Base-by-base conservation (phyloP, 2,797 vertebrate species). In the Mormyrops boulengeri region DNA sequence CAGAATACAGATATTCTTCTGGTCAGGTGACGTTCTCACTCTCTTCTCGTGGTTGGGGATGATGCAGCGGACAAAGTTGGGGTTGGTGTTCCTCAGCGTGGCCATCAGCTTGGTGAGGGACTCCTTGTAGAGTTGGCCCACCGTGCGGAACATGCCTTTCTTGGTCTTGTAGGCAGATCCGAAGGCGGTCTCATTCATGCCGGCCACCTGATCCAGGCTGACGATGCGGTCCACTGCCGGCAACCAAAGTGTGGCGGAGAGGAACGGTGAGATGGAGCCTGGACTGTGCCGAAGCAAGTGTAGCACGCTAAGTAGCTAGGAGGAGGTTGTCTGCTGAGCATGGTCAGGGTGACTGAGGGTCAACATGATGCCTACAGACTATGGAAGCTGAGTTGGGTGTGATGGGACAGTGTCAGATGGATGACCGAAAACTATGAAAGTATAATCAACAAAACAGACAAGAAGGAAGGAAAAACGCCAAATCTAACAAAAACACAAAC, bases 41-140 rank as follows among this genome's bases (percentile, higher is more conserved):
- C 97, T 96, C 94, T 99, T 99, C 91, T 99, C 98, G 0, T 99
- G 98, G 92, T 99, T 99, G 47, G 98, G 98, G 93, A 99, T 99
- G 96, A 99, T 99, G 95, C 98, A 99, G 92, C 98, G 98, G 14
- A 99, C 98, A 26, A 99, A 99, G 94, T 99, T 99, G 34, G 98
- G 98, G 94, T 99, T 99, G 91, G 98, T 99, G 95, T 99, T 99
- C 50, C 98, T 97, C 14, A 99, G 97, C 0, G 98, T 99, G 34
- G 98, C 98, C 98, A 99, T 99, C 90, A 99, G 95, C 91, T 98
- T 99, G 93, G 97, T 97, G 73, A 99, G 97, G 0, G 97, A 98
- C 91, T 99, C 98, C 92, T 99, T 99, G 95, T 99, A 99, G 44
- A 99, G 97, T 14, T 99, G 98, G 1, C 98, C 98, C 0, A 99